Conservation (phyloP, 2,797 vertebrate genomes). For the Rhinella marina region DNA sequence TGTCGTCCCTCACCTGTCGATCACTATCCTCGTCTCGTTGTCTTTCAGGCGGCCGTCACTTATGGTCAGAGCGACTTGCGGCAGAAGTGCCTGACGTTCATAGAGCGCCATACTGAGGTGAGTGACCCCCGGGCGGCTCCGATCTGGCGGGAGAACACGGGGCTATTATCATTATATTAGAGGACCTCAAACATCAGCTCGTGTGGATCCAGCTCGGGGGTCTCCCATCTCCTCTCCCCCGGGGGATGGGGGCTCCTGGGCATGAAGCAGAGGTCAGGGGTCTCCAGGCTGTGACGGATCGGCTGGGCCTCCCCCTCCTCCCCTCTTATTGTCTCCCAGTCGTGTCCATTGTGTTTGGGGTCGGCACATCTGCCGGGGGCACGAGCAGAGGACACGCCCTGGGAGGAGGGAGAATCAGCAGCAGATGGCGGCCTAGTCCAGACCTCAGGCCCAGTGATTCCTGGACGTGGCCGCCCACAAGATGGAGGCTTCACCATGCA, state of each 20-base stretch:
- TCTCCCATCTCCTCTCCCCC: no score
- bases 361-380: constrained; percentile 22
- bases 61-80: constrained; percentile 72
- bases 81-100: constrained; percentile 74
- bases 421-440: neutral
- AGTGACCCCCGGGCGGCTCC: neutral
- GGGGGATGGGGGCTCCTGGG: neutral
- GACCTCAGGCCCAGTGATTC: neutral
- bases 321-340: constrained; percentile 7
- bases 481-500: neutral
- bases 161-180: no score
- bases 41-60: constrained; percentile 73
- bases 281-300: neutral
- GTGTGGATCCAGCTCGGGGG: no score
- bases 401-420: neutral
- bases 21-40: neutral
- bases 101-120: constrained; percentile 73
- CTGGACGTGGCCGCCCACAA: neutral
- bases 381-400: neutral
- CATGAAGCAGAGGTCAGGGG: constrained; percentile 11
- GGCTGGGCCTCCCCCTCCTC: neutral
- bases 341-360: neutral
- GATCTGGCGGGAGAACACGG: no score
- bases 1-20: no score
- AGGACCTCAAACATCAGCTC: no score